Evolutionary conservation across 2,888 invertebrate species (phyloP).

Genomic region (Aspidapion aeneum): DNA sequence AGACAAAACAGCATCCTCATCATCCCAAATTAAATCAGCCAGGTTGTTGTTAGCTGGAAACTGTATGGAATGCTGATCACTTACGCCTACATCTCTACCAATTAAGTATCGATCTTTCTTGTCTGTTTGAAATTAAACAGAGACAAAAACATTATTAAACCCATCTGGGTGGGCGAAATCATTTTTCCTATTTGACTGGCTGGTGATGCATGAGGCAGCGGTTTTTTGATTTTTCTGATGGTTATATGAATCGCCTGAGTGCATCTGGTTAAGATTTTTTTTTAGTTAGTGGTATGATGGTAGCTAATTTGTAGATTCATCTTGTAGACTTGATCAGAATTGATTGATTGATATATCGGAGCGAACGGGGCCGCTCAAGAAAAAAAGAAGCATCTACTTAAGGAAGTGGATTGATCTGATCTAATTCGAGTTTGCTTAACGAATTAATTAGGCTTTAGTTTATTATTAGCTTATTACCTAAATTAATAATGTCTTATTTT

Average conservation of each 20-base stretch:
- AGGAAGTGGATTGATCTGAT: too few species aligned
- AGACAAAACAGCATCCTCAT: background rate
- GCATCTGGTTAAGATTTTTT: background rate
- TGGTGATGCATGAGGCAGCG: background rate
- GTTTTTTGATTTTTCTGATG: background rate
- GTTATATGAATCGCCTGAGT: background rate
- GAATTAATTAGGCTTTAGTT: too few species aligned
- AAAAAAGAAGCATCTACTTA: too few species aligned
- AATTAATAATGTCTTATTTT: too few species aligned
- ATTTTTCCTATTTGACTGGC: background rate
- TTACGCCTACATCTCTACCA: background rate
- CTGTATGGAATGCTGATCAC: background rate
- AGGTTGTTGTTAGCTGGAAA: background rate
- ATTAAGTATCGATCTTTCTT: background rate
- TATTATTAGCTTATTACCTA: too few species aligned
- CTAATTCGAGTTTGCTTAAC: too few species aligned
- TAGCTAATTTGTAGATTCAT: background rate
- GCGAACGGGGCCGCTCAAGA: background rate
- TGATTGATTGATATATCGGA: background rate
- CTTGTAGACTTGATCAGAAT: background rate
- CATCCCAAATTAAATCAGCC: background rate
- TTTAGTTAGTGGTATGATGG: too few species aligned
- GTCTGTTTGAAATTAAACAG: background rate
- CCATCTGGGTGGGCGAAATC: background rate
- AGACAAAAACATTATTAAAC: background rate